Evolutionary conservation across 2,113 vertebrate species (phyloP).

Genomic region (Ia io): DNA sequence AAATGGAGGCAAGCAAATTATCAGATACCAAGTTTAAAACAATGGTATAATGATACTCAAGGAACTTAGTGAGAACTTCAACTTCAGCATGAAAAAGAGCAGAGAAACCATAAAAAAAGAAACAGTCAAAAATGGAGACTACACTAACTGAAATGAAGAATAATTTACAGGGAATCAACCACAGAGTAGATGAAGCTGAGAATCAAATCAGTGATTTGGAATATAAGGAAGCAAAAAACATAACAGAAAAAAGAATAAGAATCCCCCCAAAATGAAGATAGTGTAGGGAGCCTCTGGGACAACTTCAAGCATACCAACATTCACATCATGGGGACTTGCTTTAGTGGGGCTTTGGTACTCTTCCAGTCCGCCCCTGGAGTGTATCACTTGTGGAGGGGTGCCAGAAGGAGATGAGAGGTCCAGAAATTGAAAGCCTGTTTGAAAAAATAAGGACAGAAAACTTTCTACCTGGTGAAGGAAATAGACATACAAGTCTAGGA

Average conservation of each 20-base stretch:
- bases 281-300: background rate
- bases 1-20: background rate
- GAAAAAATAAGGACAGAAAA: background rate
- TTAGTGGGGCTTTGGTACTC: no score
- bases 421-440: background rate
- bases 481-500: background rate
- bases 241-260: background rate
- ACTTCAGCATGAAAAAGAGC: no score
- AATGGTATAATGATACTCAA: background rate
- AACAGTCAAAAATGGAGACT: background rate
- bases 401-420: background rate
- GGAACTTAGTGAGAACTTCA: background rate
- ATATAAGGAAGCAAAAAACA: background rate
- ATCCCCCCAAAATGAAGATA: background rate
- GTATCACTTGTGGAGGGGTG: background rate
- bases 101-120: no score
- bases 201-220: background rate
- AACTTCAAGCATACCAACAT: background rate
- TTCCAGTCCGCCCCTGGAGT: no score
- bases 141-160: background rate
- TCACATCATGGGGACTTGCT: background rate
- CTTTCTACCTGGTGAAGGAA: background rate
- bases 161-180: background rate
- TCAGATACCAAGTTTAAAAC: background rate
- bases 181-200: background rate